Evolutionary conservation across 2,113 vertebrate genomes (phyloP), one percentile per base, ranked within the genome.

Genomic region (Festucalex cinctus): DNA sequence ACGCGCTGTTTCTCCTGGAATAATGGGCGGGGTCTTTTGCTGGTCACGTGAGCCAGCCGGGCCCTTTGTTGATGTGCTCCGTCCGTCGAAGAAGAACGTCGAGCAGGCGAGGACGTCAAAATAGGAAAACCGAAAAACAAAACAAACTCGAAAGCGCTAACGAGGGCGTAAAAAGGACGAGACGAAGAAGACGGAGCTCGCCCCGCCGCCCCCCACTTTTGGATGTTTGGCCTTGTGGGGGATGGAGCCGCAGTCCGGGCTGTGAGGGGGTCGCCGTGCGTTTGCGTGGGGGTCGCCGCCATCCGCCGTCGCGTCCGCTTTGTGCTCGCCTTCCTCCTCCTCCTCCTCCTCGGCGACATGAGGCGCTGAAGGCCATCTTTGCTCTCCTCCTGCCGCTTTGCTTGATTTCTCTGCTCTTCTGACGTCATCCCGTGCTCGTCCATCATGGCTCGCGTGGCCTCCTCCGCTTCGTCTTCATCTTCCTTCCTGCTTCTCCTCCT

Each of bases 401-500:
- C 48, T 35, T 6, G 32, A 24, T 54, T n/a, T 19, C 22, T 14
- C 46, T 49, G 6, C 20, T 16, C 39, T 36, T 20, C 32, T 32
- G 14, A 56, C 58, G 7, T 14, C 65, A 16, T 39, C 28, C 6
- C 8, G 22, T 12, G n/a, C 19, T 20, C 79, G 61, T 65, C 73
- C 85, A 74, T 71, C 80, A 88, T 88, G 87, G 86, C 81, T 70
- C 74, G 74, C 2, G 7, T 22, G 68, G 4, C 5, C 78, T 83
- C 85, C 79, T 70, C 70, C 74, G 85, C 71, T 77, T 20, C 14
- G 44, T 36, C 17, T 17, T 46, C 26, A 17, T 49, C 44, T 1
- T 65, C 56, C 64, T 75, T 83, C 77, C 71, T 91, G 70, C 76
- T 93, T 79, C 66, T 90, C 75, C 71, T 92, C 70, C 76, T 93